Evolutionary conservation across 2,888 invertebrate species (phyloP), one percentile per base, ranked within the genome.

Genomic region (Timema cristinae): DNA sequence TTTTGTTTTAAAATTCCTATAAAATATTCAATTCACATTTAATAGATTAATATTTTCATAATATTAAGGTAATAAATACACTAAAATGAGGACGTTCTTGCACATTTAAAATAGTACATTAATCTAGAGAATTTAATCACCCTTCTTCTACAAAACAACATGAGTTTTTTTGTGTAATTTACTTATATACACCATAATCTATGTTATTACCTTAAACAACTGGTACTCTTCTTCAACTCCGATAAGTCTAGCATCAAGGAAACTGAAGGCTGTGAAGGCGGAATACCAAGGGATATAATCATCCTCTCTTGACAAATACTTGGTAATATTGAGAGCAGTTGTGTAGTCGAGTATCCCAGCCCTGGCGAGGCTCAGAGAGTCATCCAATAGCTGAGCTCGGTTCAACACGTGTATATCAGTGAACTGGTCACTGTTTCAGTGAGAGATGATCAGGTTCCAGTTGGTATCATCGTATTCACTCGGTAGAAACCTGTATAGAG

Each of bases 201-300:
- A 32, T 32, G 1, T 2, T 1, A 32, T 32, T 32, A 32, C 32
- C 32, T 32, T 32, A 32, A 32, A 32, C 32, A 32, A 32, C 32
- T 32, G 32, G 32, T 32, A 32, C 32, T 32, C 32, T 32, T 49
- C 70, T 13, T 48, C 63, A 11, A 63, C 47, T 68, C 79, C 79
- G 52, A 32, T 68, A 8, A 72, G 50, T 51, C 15, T 61, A 32
- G 50, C 49, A 51, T 79, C 77, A 49, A 86, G 71, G 75, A 79
- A 85, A 6, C 77, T 77, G 49, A 85, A 81, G 0, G 81, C 83
- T 52, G 79, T 83, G 66, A 86, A 82, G 0, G 91, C 91, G 0
- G 91, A 85, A 7, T 85, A 84, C 95, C 94, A 95, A 0, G 95
- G 93, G n/a, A 91, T 84, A 77, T 92, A 93, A 13, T 89, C 86